Base-by-base conservation (phyloP, 2,888 invertebrate species). In the Catotricha subobsoleta region DNA sequence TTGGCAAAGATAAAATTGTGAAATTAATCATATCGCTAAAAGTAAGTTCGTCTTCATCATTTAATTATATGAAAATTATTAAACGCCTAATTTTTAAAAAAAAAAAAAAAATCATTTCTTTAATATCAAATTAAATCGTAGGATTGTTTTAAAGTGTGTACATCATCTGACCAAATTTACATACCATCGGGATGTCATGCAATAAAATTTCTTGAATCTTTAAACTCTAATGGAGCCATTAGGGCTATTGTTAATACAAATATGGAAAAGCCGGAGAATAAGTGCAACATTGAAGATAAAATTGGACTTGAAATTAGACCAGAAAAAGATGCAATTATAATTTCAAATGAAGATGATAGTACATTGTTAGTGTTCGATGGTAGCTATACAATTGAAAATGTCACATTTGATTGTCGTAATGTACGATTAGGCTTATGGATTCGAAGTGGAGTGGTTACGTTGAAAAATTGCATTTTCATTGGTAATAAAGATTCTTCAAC, bases 341-440 rank as follows among this genome's bases (percentile, higher is more conserved):
- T 60, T 45, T 62, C 64, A 1, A 59, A 64, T 16, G 65, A 65
- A 30, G 64, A 63, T 36, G 68, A 69, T 43, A 65, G 65, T 49
- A 60, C 69, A 0, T 56, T 41, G 18, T 54, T 74, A 15, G 67
- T 71, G 46, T 67, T 71, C 25, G 62, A 64, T 45, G 67, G 67
- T 1, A 56, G 65, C 48, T 63, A 67, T 34, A 44, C 59, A 2
- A 48, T 74, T n/a, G 66, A 68, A 47, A 69, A 72, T 51, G 27
- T 74, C 27, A 64, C 67, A 2, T 52, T 74, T 12, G 62, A 72
- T 48, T 66, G 71, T 33, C 57, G 58, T 23, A 61, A 62, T 15
- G 62, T 69, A 7, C 67, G 67, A 40, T 66, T 65, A 37, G 72
- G 67, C 9, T 59, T 71, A 39, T 48, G 69, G 12, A 53, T 67